These are phyloP conservation scores for Basileuterus tristriatus DNA, from an alignment of 2,797 vertebrate species.

Conservation along the genomic window DNA sequence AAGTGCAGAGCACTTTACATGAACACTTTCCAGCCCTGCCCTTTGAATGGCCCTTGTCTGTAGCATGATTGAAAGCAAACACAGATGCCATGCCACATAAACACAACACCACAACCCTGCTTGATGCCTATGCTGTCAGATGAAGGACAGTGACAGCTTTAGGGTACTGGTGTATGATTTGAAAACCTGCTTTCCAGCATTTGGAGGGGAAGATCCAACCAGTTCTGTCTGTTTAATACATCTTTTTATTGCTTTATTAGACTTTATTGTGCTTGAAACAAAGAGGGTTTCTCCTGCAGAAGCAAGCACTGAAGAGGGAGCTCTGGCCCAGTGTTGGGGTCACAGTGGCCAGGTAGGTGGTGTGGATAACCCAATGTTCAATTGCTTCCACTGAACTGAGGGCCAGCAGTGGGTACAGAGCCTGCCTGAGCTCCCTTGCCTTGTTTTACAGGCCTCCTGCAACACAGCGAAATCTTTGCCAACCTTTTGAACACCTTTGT, in stretches of 20 bases:
- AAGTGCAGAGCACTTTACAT: no score
- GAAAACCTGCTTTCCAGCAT: not conserved
- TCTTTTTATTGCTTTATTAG: not conserved
- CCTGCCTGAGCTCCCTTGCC: not conserved
- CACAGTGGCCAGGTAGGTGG: accelerated
- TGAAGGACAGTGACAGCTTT: not conserved
- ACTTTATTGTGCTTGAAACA: not conserved
- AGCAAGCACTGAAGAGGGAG: not conserved
- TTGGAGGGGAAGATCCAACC: not conserved
- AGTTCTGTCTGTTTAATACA: not conserved
- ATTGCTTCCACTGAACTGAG: not conserved
- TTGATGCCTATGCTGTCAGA: not conserved
- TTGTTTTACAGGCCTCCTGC: not conserved
- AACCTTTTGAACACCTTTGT: not conserved
- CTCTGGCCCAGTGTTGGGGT: not conserved
- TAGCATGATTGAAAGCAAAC: not conserved
- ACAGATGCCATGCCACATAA: not conserved
- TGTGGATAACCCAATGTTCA: not conserved
- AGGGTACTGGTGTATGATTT: no score
- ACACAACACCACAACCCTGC: not conserved
- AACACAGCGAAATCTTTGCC: not conserved
- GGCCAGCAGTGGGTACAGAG: no score
- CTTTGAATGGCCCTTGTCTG: not conserved
- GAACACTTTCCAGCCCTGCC: not conserved
- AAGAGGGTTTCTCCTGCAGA: not conserved